Conservation (phyloP, 2,888 invertebrate species). For the Agrochola litura region DNA sequence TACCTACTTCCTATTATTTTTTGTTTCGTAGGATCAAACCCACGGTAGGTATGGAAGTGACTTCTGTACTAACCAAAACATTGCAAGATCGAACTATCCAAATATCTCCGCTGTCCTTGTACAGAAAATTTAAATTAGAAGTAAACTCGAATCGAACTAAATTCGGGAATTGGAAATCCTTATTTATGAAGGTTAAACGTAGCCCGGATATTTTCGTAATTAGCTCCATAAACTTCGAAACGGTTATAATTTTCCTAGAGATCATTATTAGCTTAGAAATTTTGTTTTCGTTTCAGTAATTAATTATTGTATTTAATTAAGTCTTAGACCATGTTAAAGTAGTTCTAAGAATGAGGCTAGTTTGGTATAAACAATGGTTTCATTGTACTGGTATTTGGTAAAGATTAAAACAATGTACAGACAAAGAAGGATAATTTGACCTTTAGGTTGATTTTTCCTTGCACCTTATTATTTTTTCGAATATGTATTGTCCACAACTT, state of each 20-base stretch:
- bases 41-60: no score
- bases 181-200: constrained; percentile 58
- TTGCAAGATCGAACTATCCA: not conserved
- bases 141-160: constrained; percentile 46
- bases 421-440: not conserved
- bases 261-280: constrained; percentile 41
- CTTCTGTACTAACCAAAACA: not conserved
- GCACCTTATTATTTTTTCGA: no score
- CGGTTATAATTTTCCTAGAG: constrained; percentile 43
- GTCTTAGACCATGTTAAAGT: not conserved
- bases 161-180: constrained; percentile 49
- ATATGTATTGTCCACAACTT: no score
- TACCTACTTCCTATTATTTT: no score
- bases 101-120: not conserved
- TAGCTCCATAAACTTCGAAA: constrained; percentile 52
- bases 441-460: not conserved
- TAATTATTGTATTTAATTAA: constrained; percentile 28
- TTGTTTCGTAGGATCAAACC: not conserved
- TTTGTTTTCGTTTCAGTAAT: constrained; percentile 10
- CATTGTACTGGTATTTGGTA: not conserved
- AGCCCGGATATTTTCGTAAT: constrained; percentile 55
- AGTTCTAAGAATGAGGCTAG: not conserved
- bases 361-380: not conserved
- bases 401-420: not conserved
- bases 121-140: constrained; percentile 41